phyloP scores from a whole-genome alignment of 2,797 vertebrate species.

The Hydrolagus colliei region DNA sequence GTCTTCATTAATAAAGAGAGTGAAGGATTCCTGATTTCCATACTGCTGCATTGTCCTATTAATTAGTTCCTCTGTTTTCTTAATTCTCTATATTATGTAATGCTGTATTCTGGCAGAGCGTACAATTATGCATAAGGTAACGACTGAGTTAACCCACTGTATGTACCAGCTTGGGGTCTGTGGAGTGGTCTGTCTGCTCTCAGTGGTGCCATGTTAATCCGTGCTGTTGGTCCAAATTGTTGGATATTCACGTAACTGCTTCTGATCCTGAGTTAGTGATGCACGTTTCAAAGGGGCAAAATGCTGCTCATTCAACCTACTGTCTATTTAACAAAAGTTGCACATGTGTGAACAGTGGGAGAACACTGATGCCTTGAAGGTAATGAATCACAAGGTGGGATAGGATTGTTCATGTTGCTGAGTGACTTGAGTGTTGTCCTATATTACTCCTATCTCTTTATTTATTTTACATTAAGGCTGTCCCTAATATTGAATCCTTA shows the following conservation, averaged over 20 bases:
- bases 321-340: no score
- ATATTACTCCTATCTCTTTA: no score
- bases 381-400: no score
- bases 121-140: constrained; percentile 1
- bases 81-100: constrained; percentile 7
- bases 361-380: no score
- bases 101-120: background rate
- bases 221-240: constrained; percentile 1
- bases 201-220: constrained; percentile 14
- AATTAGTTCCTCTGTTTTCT: constrained; percentile 15
- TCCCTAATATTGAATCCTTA: no score
- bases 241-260: constrained; percentile 11
- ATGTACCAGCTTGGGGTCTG: constrained; percentile 12
- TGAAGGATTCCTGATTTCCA: background rate
- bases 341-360: no score
- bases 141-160: constrained; percentile 14
- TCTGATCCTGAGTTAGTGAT: background rate
- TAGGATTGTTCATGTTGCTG: no score
- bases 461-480: no score
- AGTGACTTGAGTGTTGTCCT: no score
- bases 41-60: background rate
- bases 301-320: background rate
- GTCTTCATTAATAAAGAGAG: background rate
- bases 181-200: background rate
- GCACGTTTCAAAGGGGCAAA: background rate